Evolutionary conservation across 1,140 invertebrate species (phyloP).

Genomic region (Harlomillsia oculata): DNA sequence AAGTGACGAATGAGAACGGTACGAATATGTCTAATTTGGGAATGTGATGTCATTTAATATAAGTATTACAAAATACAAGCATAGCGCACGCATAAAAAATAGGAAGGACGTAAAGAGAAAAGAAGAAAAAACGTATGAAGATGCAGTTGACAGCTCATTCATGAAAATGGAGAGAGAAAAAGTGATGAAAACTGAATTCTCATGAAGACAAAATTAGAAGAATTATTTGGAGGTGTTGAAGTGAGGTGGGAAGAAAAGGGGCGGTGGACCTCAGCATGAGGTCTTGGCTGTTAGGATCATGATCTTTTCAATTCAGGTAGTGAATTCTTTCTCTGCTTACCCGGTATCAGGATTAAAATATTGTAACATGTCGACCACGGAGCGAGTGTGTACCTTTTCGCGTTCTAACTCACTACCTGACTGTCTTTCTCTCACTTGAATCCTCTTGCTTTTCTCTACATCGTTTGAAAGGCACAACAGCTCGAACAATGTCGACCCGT

Average conservation of each 20-base stretch:
- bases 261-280: conserved; percentile 20
- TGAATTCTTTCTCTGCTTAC: conserved; percentile 18
- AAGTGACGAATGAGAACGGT: no score
- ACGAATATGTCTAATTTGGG: no score
- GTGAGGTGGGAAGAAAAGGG: conserved; percentile 15
- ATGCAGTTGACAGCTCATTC: no score
- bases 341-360: conserved; percentile 23
- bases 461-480: conserved; percentile 9
- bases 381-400: neutral
- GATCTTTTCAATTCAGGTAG: conserved; percentile 33
- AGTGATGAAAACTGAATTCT: conserved; percentile 13
- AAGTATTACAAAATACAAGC: no score
- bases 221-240: conserved; percentile 29
- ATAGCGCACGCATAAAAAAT: no score
- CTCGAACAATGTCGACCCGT: conserved; percentile 9
- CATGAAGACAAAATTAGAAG: conserved; percentile 29
- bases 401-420: neutral
- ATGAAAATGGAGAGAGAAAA: no score
- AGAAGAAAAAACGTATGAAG: no score
- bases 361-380: neutral
- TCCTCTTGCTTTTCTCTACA: neutral
- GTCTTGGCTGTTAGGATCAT: conserved; percentile 30
- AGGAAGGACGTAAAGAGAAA: no score
- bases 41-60: no score
- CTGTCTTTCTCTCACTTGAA: conserved; percentile 3